Percentiles rank a stretch among this genome's conserved stretches.
phyloP scores from a whole-genome alignment of 2,797 vertebrate genomes.

The Schizopygopsis malacanthus region DNA sequence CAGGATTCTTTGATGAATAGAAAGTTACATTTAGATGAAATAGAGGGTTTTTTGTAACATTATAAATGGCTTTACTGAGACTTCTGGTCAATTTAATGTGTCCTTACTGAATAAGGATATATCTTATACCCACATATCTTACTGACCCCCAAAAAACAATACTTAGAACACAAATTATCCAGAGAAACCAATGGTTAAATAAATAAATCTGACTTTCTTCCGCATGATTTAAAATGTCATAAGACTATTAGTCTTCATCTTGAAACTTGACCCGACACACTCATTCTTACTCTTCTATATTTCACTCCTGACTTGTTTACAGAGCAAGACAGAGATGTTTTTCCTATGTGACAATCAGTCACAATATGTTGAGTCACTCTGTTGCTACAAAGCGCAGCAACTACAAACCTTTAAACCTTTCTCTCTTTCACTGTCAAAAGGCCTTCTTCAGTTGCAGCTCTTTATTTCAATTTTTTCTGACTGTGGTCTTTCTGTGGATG shows the following conservation, averaged over 20 bases:
- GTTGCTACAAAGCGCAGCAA: slow-evolving; percentile 20
- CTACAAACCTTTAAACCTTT: slow-evolving; percentile 11
- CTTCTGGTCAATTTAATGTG: neutral
- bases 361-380: slow-evolving; percentile 26
- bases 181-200: neutral
- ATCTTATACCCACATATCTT: neutral
- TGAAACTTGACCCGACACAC: neutral
- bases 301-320: neutral
- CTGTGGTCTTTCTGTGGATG: neutral
- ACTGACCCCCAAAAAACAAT: neutral
- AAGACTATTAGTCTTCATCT: neutral
- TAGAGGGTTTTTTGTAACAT: neutral
- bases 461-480: neutral
- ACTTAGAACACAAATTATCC: neutral
- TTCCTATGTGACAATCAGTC: slow-evolving; percentile 21
- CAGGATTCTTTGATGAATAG: neutral
- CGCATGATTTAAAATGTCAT: neutral
- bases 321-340: neutral
- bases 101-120: neutral
- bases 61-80: neutral
- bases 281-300: neutral
- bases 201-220: neutral
- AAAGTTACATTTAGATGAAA: neutral
- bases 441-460: neutral
- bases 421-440: neutral